These are phyloP conservation scores for Liodrosophila aerea DNA, from an alignment of 2,888 invertebrate species.

Conservation along the genomic window DNA sequence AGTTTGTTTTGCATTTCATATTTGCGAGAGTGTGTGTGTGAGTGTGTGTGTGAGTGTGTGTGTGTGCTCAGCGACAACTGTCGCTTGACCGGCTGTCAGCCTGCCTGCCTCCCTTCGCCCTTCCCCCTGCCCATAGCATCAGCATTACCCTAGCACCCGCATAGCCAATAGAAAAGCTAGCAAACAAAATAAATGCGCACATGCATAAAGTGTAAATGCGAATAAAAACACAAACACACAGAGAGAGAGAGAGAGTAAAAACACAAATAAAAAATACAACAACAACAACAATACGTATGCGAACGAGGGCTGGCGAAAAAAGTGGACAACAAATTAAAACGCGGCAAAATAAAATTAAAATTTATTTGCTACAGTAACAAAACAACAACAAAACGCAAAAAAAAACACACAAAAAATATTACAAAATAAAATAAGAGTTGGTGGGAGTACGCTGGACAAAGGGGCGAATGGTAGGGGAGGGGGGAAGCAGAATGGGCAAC, in stretches of 20 bases:
- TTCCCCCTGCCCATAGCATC: slow-evolving; percentile 4
- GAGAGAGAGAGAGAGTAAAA: slow-evolving; percentile 34
- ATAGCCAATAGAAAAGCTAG: slow-evolving; percentile 69
- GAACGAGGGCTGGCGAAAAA: slow-evolving; percentile 33
- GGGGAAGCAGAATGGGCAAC: slow-evolving; percentile 18
- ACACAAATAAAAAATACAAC: slow-evolving; percentile 17
- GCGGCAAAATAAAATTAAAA: slow-evolving; percentile 75
- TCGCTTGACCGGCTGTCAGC: slow-evolving; percentile 73
- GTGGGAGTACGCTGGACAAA: no score
- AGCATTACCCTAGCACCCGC: slow-evolving; percentile 25
- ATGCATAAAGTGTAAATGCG: slow-evolving; percentile 73
- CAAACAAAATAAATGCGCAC: slow-evolving; percentile 72
- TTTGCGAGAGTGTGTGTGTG: slow-evolving; percentile 49
- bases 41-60: slow-evolving; percentile 16
- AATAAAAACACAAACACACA: slow-evolving; percentile 40
- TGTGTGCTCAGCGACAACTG: slow-evolving; percentile 60
- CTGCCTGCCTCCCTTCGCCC: not conserved
- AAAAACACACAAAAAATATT: slow-evolving; percentile 17
- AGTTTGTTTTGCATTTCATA: slow-evolving; percentile 78
- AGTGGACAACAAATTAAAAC: slow-evolving; percentile 77
- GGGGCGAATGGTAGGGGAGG: slow-evolving; percentile 3
- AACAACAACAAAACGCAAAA: slow-evolving; percentile 28
- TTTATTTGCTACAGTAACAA: slow-evolving; percentile 61
- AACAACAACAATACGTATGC: slow-evolving; percentile 15
- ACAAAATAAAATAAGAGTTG: slow-evolving; percentile 38